These are phyloP conservation scores for Vespertilio murinus DNA, from an alignment of 2,797 vertebrate species.

Conservation along the genomic window DNA sequence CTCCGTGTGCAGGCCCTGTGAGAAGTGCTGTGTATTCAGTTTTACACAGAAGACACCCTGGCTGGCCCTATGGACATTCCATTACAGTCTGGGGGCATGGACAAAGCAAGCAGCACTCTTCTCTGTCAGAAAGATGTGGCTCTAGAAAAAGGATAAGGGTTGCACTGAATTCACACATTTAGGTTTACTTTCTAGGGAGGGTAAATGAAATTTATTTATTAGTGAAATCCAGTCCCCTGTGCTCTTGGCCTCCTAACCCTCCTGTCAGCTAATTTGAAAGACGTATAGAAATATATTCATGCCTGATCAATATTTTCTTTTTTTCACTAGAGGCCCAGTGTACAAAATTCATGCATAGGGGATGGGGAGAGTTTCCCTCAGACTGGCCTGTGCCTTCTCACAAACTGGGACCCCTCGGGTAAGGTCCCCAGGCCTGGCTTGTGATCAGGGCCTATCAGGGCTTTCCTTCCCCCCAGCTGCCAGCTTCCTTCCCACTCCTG, in stretches of 20 bases:
- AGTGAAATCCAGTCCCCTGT: neutral
- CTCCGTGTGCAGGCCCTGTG: neutral
- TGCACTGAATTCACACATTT: neutral
- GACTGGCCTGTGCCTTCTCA: too few species aligned
- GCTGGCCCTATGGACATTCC: neutral
- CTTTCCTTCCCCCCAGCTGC: too few species aligned
- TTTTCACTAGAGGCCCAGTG: neutral
- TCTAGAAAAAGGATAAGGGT: neutral
- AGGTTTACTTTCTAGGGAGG: neutral
- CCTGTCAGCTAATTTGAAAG: neutral
- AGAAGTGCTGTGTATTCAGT: neutral
- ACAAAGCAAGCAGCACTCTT: neutral
- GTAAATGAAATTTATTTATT: neutral
- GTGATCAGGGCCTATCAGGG: too few species aligned
- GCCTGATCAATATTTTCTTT: neutral
- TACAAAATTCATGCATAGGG: too few species aligned
- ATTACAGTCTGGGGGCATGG: rapidly evolving
- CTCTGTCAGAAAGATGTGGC: neutral
- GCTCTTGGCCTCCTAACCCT: neutral
- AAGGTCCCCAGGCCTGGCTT: too few species aligned
- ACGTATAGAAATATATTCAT: neutral
- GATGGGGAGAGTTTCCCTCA: too few species aligned
- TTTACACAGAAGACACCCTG: neutral
- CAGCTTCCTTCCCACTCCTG: too few species aligned
- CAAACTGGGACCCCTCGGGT: too few species aligned